Base-by-base conservation (phyloP, 2,888 invertebrate species). In the Magallana nippona region DNA sequence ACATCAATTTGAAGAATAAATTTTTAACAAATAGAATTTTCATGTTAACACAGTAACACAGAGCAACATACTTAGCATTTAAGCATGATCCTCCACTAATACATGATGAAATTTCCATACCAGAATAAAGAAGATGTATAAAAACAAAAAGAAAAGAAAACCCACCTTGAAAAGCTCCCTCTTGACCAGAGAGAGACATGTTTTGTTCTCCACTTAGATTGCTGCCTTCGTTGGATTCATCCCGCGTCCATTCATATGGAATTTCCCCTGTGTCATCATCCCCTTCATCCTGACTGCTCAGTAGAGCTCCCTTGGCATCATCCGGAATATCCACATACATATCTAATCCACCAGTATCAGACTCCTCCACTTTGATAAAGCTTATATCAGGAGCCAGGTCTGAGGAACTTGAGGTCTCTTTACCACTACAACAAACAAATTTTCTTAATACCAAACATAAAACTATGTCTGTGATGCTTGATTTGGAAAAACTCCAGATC, bases 261-360 rank as follows among this genome's bases (percentile, higher is more conserved):
- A 81, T 71, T 63, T 84, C 84, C 19, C 79, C 84, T 0, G 62
- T 44, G 58, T 84, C 84, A 10, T 71, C 82, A 10, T 62, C 81
- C 13, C 17, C 82, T 32, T 80, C 58, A 10, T 60, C 79, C 32
- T 63, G 83, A 17, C 44, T 27, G 19, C 80, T 80, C 11, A 80
- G 27, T 3, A 71, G 71, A 27, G 13, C 71, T 27, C 55, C 71
- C 27, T 80, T 80, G 11, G 57, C 60, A 55, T 83, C 83, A 27
- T 83, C 83, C 13, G 83, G 82, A n/a, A 86, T 71, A 55, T 86
- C 85, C 55, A 86, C 85, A 86, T 86, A 84, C 85, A 86, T 86
- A 55, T 86, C 85, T 60, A 86, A 62, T 13, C 85, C 84, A 17
- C 82, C 82, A 60, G 84, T 84, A 55, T 84, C 84, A 1, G 78